These are phyloP conservation scores for Enteromius mattozi DNA, from an alignment of 2,797 vertebrate species.

Conservation along the genomic window DNA sequence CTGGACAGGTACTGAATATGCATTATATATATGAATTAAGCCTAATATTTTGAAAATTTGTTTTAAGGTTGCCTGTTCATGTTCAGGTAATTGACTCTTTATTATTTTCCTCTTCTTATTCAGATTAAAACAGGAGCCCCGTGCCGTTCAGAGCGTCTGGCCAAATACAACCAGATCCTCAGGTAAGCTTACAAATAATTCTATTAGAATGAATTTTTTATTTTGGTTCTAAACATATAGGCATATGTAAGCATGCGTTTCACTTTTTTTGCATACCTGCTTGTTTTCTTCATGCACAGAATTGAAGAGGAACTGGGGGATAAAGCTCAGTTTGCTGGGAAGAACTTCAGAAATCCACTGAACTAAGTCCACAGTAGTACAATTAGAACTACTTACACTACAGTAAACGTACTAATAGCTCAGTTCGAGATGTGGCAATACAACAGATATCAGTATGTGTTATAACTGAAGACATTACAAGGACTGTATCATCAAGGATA, in stretches of 20 bases:
- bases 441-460: slow-evolving; percentile 18
- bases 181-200: slow-evolving; percentile 73
- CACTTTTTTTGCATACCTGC: not conserved
- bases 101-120: slow-evolving; percentile 3
- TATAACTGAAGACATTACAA: not conserved
- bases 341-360: slow-evolving; percentile 91
- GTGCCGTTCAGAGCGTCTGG: slow-evolving; percentile 94
- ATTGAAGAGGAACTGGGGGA: slow-evolving; percentile 96
- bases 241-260: not conserved
- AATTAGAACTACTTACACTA: not conserved
- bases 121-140: slow-evolving; percentile 98
- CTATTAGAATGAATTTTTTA: not conserved
- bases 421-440: not conserved
- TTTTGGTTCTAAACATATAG: not conserved
- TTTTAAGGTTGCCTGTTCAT: not conserved
- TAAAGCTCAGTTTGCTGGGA: slow-evolving; percentile 89
- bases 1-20: slow-evolving; percentile 85
- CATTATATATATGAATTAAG: not conserved
- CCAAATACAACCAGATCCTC: slow-evolving; percentile 97
- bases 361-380: slow-evolving; percentile 67
- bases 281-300: slow-evolving; percentile 70
- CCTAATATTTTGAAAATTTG: not conserved
- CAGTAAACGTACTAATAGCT: slow-evolving; percentile 34
- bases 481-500: not conserved
- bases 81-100: not conserved